Base-by-base conservation (phyloP, 2,797 vertebrate genomes). In the Arremon aurantiirostris region DNA sequence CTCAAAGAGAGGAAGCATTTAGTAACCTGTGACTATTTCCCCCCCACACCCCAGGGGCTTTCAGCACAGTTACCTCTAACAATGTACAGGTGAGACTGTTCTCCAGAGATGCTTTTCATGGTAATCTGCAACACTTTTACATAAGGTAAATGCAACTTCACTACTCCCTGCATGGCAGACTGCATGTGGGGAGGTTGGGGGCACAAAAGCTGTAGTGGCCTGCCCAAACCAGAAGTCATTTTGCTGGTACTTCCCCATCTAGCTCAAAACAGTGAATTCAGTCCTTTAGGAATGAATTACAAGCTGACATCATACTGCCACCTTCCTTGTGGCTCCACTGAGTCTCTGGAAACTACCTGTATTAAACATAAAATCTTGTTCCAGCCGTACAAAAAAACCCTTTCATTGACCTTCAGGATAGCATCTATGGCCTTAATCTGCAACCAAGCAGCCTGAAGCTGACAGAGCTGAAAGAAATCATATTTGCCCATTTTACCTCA, bases 121-220 rank as follows among this genome's bases (percentile, higher is more conserved):
- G 50, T 21, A 55, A 89, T 81, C 47, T 93, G 61, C 57, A 86
- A 41, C 55, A 91, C 46, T 50, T 87, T 57, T 60, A 81, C 35
- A 41, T 2, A 18, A 0, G 11, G 1, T 11, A 66, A 78, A 41
- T 47, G 24, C 37, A 91, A 75, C 23, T n/a, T 71, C 4, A 1
- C 34, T 59, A 20, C 28, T 65, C 26, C 21, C 81, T 5, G 5
- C 53, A 30, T 2, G 6, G 24, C 3, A 70, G 39, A 49, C 39
- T 52, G 24, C 3, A 4, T 1, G 1, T 4, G 37, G 27, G 32
- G 56, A 85, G 17, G 28, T 5, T 10, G 3, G 9, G 19, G 12
- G 2, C 39, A 86, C 6, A 49, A 76, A 82, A 47, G 30, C 12
- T 93, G 24, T 82, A 86, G 28, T 13, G 28, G 37, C 28, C 15